Percentiles rank a stretch among this genome's conserved stretches.
These are phyloP conservation scores for Dimorphilus gyrociliatus DNA, from an alignment of 2,888 invertebrate species.

Conservation along the genomic window DNA sequence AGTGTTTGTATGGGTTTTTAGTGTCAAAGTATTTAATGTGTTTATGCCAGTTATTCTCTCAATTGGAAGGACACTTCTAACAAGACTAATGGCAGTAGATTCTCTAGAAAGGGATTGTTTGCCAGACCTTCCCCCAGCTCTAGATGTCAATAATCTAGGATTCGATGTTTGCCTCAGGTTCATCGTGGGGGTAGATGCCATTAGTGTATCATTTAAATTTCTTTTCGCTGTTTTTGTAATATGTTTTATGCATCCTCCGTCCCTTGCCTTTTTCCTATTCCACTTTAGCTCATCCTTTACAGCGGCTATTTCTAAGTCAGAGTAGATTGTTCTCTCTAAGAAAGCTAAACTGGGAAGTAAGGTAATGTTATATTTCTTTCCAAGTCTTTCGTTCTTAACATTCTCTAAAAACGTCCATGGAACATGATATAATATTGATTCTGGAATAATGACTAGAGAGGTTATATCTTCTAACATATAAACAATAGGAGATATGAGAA, in stretches of 20 bases:
- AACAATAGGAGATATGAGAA: constrained; percentile 23
- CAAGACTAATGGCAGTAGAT: no score
- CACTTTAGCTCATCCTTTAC: constrained; percentile 20
- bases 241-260: constrained; percentile 14
- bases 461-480: constrained; percentile 19
- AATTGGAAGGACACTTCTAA: constrained; percentile 6
- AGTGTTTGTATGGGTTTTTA: constrained; percentile 25
- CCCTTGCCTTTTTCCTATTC: constrained; percentile 17
- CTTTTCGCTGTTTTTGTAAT: background rate
- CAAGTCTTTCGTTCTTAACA: constrained; percentile 10
- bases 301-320: constrained; percentile 18
- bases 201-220: no score
- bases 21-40: constrained; percentile 21
- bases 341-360: constrained; percentile 21
- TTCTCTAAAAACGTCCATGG: constrained; percentile 24
- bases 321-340: constrained; percentile 20
- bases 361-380: constrained; percentile 17
- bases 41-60: constrained; percentile 17
- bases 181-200: no score
- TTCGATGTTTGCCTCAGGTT: no score
- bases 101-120: no score
- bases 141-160: no score
- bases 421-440: constrained; percentile 19
- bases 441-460: constrained; percentile 25
- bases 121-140: no score